Base-by-base conservation (phyloP, 2,797 vertebrate species). In the Clarias fuscus region DNA sequence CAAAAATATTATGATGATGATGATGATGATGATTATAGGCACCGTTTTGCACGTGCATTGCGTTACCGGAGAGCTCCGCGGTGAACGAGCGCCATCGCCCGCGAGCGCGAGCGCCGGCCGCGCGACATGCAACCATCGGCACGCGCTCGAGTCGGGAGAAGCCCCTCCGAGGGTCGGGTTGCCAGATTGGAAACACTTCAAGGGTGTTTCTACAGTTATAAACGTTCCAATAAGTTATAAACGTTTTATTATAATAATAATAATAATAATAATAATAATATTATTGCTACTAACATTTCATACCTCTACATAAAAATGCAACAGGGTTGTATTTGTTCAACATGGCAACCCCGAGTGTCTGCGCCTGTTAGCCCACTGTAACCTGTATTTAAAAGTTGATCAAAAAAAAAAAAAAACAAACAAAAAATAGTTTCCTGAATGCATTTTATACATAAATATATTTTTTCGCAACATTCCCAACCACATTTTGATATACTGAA, bases 31-130 rank as follows among this genome's bases (percentile, higher is more conserved):
- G 20, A 59, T 62, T 24, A 7, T 61, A 13, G 7, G 14, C 10
- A 53, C 48, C 13, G 11, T 53, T 2, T 1, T 75, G 58, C 20
- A 5, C 11, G 77, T 17, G 33, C 33, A 13, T 6, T 62, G 76
- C 53, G 24, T 30, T 59, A 22, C 8, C 77, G 67, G 33, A 59
- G 84, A 59, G 84, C 90, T 92, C 89, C 88, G 89, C 91, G 93
- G 95, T 87, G 93, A 94, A 92, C 94, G 93, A 95, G 95, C 95
- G 95, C 95, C 95, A 95, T 95, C 95, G 75, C 48, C 62, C 70
- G 84, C 75, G 84, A 68, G 59, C 18, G 61, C 61, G 78, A 48
- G 78, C 78, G 4, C 56, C 33, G 37, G 59, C 33, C 37, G 59
- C 20, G 24, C 13, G 11, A 59, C 75, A 33, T n/a, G 4, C 33